Evolutionary conservation across 2,113 vertebrate genomes (phyloP), one percentile per base, ranked within the genome.

Genomic region (Chamaea fasciata): DNA sequence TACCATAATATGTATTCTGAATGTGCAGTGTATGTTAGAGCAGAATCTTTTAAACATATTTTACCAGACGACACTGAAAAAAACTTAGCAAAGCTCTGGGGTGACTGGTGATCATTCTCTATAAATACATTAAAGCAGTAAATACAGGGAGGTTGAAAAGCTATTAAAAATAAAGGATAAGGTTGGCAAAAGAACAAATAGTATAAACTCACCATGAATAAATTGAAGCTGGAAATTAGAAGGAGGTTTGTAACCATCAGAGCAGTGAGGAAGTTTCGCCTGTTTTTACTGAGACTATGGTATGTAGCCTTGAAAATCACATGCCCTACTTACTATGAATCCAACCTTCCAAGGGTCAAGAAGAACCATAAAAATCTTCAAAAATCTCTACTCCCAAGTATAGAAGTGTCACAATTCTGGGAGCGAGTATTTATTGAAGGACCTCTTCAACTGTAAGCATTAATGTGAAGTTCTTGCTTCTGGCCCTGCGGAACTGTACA

Each of bases 121-220:
- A 67, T 74, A 94, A 94, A 92, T 90, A 75, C 27, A 60, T 90
- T 70, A 83, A 31, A 41, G 21, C 60, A 22, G 47, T 87, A 93
- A 93, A 93, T 33, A 95, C 11, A 75, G 39, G 56, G 76, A 94
- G 47, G 76, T 73, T 94, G 76, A 94, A 90, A 96, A 92, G 80
- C 94, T 90, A 56, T 94, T 96, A 87, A 83, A 94, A 96, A 81
- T 92, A 86, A 96, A 94, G 92, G 42, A 90, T 74, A 94, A 89
- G 15, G 6, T 5, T 96, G 92, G 95, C 96, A 93, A 2, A 6
- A 93, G 95, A 96, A 96, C 91, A 97, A 90, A 92, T 94, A 31
- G 33, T 59, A 59, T 56, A 92, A 89, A 83, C 30, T 90, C 59
- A 63, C 64, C 71, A 67, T 63, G 89, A 95, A 92, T 94, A 96